phyloP scores from a whole-genome alignment of 2,888 invertebrate species.

The Philhelius pedissequus region DNA sequence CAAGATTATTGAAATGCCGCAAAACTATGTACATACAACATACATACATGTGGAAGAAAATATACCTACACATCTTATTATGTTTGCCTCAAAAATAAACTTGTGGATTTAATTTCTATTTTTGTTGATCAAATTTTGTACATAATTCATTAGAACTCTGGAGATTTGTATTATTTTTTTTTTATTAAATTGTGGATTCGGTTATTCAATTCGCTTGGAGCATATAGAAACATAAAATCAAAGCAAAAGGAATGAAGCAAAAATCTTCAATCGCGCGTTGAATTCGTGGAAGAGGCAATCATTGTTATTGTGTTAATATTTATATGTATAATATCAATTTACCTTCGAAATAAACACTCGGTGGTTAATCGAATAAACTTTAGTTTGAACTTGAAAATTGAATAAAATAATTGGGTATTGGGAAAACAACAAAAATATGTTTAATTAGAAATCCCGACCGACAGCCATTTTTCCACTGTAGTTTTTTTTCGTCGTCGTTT shows the following conservation, averaged over 20 bases:
- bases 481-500: conserved; percentile 51
- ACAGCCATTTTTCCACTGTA: conserved; percentile 67
- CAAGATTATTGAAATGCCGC: conserved; percentile 58
- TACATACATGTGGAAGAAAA: neutral
- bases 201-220: neutral
- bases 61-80: neutral
- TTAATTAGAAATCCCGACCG: conserved; percentile 53
- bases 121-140: neutral
- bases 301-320: neutral
- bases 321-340: conserved; percentile 17
- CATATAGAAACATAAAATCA: conserved; percentile 25
- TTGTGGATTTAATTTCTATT: neutral
- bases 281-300: conserved; percentile 15
- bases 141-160: neutral
- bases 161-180: neutral
- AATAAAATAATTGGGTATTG: conserved; percentile 37
- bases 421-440: conserved; percentile 52
- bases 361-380: neutral
- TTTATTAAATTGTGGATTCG: neutral
- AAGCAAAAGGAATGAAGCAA: neutral
- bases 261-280: conserved; percentile 50
- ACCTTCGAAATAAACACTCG: conserved; percentile 51
- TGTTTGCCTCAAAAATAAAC: neutral
- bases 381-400: neutral
- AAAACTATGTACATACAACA: too few species aligned